Base-by-base conservation (phyloP, 2,888 invertebrate species). In the Coenonympha glycerion region DNA sequence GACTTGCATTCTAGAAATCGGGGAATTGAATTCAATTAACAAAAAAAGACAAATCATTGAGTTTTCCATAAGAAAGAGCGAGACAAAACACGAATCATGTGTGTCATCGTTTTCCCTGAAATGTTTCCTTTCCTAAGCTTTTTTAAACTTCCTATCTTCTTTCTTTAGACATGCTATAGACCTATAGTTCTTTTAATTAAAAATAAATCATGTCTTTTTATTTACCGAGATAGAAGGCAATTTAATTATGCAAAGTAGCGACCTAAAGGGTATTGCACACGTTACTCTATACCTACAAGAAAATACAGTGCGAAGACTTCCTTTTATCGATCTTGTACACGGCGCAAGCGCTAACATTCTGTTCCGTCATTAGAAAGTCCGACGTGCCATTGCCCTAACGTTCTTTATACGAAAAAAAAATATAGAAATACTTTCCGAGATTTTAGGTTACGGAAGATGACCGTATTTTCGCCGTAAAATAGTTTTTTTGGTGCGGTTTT, bases 401-500 rank as follows among this genome's bases (percentile, higher is more conserved):
- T 28, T 19, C 50, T 44, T 34, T 26, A 30, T 1, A 13, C 44
- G 41, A 45, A 36, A 34, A 47, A 21, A 49, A 42, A 42, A 46
- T 18, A 49, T 46, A 26, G 8, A 11, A 21, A 22, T 22, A 31
- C 6, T 48, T 22, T 13, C 19, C 19, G 18, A 22, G 24, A 30
- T 31, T 31, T 9, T 45, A 18, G 24, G 22, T 31, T 31, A 9
- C 45, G 15, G 37, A 53, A 57, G 49, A 57, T 51, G 56, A 53
- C 44, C 54, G 31, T 11, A 28, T 18, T 36, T 36, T 52, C 41
- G 26, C 58, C 58, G 45, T 58, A 46, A 55, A 52, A 37, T 15
- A 44, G 46, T 48, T 11, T n/a, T 28, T 50, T 47, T 49, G 39
- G 31, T 54, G 39, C 50, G 33, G 46, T 60, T 65, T 49, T 56